Conservation (phyloP, 2,888 invertebrate species). For the Digitonthophagus gazella region DNA sequence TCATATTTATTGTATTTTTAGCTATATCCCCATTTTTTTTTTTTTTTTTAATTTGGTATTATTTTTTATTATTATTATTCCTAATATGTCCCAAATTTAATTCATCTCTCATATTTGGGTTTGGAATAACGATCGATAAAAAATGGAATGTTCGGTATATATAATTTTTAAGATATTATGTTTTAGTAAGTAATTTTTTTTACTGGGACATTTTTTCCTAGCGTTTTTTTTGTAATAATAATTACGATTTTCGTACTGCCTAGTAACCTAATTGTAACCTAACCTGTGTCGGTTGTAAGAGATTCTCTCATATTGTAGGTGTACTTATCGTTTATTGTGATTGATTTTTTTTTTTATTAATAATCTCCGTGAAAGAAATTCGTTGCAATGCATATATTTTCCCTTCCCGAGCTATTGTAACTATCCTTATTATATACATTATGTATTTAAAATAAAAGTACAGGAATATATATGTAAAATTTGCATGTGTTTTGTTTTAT, state of each 20-base stretch:
- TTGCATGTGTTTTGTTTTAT: neutral
- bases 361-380: neutral
- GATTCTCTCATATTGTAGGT: neutral
- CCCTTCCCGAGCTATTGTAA: neutral
- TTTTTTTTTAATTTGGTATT: neutral
- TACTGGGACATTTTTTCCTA: neutral
- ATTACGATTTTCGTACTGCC: neutral
- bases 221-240: neutral
- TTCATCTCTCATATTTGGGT: too few relatives aligned
- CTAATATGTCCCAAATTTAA: neutral
- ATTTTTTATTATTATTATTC: too few relatives aligned
- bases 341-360: neutral
- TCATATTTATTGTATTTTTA: neutral
- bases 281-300: neutral
- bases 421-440: neutral
- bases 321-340: neutral
- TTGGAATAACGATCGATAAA: too few relatives aligned
- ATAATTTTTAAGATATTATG: neutral
- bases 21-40: neutral
- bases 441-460: neutral
- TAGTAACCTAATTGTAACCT: neutral
- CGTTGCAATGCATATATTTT: too few relatives aligned
- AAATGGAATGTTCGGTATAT: neutral
- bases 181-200: neutral
- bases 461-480: neutral